These are phyloP conservation scores for Chrysocyon brachyurus DNA, from an alignment of 2,797 vertebrate genomes.

Conservation along the genomic window DNA sequence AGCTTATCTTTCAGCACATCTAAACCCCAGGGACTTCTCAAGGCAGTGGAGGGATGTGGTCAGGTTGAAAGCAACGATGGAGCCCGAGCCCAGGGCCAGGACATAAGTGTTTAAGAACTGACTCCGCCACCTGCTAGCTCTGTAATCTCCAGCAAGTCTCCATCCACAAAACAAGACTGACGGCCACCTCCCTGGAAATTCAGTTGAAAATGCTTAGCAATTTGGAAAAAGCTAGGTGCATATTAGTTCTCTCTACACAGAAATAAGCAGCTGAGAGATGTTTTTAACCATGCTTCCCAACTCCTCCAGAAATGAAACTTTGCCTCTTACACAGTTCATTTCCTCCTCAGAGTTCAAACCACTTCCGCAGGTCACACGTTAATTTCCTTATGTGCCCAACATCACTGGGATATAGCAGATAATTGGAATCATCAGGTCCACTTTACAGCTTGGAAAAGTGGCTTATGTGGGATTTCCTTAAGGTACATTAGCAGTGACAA, in stretches of 20 bases:
- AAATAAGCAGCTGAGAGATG: neutral
- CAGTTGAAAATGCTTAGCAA: neutral
- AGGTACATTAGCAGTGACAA: neutral
- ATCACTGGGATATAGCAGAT: neutral
- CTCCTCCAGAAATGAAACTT: neutral
- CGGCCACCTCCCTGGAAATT: neutral
- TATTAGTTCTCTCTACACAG: neutral
- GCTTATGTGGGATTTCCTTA: too few relatives aligned
- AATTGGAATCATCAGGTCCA: neutral
- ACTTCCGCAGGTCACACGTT: neutral
- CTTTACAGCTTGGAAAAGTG: neutral
- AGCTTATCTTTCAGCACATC: neutral
- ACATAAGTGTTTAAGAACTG: neutral
- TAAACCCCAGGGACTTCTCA: neutral
- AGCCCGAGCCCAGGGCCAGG: neutral
- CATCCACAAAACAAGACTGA: neutral
- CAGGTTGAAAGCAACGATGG: neutral
- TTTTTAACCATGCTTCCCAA: neutral
- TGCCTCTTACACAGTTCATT: neutral
- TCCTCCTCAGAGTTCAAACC: neutral
- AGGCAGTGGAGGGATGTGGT: neutral
- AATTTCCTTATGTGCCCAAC: neutral
- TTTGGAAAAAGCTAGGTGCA: neutral
- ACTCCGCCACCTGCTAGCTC: neutral
- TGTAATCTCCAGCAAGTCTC: neutral